Base-by-base conservation (phyloP, 2,113 vertebrate species). In the Miniopterus natalensis region DNA sequence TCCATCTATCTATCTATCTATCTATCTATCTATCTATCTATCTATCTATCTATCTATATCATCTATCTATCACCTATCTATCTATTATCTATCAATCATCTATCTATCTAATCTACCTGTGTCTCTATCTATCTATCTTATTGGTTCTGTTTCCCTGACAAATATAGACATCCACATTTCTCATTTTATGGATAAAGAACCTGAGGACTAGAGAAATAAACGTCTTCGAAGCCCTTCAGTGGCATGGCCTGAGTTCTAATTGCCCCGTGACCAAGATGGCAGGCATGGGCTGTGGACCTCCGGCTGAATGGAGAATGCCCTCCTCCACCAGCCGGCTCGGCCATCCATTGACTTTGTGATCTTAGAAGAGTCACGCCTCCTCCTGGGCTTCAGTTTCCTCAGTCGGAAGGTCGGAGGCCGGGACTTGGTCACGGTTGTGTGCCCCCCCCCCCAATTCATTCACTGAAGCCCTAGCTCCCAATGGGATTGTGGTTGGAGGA, bases 261-360 rank as follows among this genome's bases (percentile, higher is more conserved):
- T 15, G 5, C 27, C 36, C 3, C 9, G 3, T 18, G 18, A 8
- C 6, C 59, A 59, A 55, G 63, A 55, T 1, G 2, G 3, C 0
- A 2, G 66, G 77, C 42, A 18, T 7, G 3, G 0, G 17, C 17
- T 0, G 1, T 3, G 23, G 70, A 1, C 49, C 4, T 3, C 20
- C 9, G 25, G 21, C 17, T 15, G 18, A 40, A 11, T 8, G 55
- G 36, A 66, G 40, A 45, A 29, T 0, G 3, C 25, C 55, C 63
- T 57, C 0, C 2, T 8, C 14, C 8, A 18, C 53, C 31, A 36
- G 51, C 49, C 4, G 14, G 0, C 77, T 42, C 45, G 42, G 21
- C 36, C 23, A 21, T 59, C 18, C 1, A 3, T 21, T 29, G 73
- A 29, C 61, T 15, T 8, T 17, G 68, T 10, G 27, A 51, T 17